Evolutionary conservation across 2,888 invertebrate genomes (phyloP).

Genomic region (Hofmannophila pseudospretella): DNA sequence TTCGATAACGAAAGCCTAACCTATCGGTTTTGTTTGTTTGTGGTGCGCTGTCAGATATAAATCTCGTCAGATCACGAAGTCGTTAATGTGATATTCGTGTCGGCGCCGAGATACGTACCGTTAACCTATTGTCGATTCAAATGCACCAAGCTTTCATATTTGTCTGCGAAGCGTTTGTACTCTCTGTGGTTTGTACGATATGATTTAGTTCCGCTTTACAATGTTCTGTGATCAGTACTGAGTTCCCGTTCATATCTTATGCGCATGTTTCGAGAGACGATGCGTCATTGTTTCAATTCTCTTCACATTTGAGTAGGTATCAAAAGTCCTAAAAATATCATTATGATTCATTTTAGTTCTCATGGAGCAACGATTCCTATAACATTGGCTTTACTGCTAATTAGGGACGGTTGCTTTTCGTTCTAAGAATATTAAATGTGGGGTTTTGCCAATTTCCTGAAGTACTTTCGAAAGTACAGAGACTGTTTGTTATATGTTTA

Average conservation of each 20-base stretch:
- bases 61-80: slow-evolving; percentile 72
- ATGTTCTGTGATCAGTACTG: background rate
- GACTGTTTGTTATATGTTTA: background rate
- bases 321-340: background rate
- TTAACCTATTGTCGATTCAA: slow-evolving; percentile 72
- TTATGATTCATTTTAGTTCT: background rate
- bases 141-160: slow-evolving; percentile 65
- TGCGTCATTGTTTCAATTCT: background rate
- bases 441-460: too few relatives aligned
- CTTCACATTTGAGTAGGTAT: background rate
- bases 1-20: slow-evolving; percentile 1
- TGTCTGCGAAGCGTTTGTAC: slow-evolving; percentile 45
- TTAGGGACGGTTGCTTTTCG: too few relatives aligned
- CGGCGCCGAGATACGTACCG: slow-evolving; percentile 63
- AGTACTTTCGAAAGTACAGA: too few relatives aligned
- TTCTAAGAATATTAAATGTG: too few relatives aligned
- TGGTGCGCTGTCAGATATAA: slow-evolving; percentile 62
- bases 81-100: slow-evolving; percentile 75
- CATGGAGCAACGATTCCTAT: background rate
- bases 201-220: slow-evolving; percentile 30
- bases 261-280: background rate
- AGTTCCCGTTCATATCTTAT: background rate
- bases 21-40: slow-evolving; percentile 27
- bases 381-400: too few relatives aligned
- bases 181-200: too few relatives aligned